Conservation (phyloP, 2,797 vertebrate species). For the Rhodeus uyekii region DNA sequence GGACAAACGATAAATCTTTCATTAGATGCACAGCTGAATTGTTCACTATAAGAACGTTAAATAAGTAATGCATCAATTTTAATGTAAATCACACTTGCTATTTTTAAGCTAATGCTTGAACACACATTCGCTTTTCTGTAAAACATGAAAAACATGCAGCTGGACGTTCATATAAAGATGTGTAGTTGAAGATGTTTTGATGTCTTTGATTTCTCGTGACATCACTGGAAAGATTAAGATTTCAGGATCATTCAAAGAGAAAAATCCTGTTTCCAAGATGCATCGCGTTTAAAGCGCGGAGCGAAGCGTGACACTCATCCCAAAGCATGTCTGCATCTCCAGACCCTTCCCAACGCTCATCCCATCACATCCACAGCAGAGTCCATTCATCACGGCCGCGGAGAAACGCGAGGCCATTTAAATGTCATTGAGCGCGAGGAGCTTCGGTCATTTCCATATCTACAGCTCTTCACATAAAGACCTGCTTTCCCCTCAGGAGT, state of each 20-base stretch:
- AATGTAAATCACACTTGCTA: too few species aligned
- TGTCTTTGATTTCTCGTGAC: too few species aligned
- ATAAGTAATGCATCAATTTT: too few species aligned
- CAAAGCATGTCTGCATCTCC: background rate
- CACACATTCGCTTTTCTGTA: too few species aligned
- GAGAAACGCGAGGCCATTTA: conserved; percentile 41
- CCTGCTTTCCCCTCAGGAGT: conserved; percentile 14
- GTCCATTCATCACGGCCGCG: conserved; percentile 24
- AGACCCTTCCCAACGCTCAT: background rate
- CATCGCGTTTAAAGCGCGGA: background rate
- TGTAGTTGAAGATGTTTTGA: too few species aligned
- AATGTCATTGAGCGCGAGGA: conserved; percentile 10
- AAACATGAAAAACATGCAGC: too few species aligned
- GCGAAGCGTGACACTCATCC: background rate
- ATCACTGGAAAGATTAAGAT: background rate
- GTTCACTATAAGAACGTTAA: too few species aligned
- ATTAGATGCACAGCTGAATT: background rate
- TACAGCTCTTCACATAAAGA: conserved; percentile 46
- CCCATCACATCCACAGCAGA: background rate
- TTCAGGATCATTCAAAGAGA: background rate
- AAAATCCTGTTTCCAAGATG: background rate
- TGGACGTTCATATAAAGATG: too few species aligned
- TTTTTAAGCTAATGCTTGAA: too few species aligned
- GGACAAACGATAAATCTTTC: background rate
- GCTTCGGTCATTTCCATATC: conserved; percentile 43